Evolutionary conservation across 2,888 invertebrate species (phyloP), one percentile per base, ranked within the genome.

Genomic region (Epinotia ramella): DNA sequence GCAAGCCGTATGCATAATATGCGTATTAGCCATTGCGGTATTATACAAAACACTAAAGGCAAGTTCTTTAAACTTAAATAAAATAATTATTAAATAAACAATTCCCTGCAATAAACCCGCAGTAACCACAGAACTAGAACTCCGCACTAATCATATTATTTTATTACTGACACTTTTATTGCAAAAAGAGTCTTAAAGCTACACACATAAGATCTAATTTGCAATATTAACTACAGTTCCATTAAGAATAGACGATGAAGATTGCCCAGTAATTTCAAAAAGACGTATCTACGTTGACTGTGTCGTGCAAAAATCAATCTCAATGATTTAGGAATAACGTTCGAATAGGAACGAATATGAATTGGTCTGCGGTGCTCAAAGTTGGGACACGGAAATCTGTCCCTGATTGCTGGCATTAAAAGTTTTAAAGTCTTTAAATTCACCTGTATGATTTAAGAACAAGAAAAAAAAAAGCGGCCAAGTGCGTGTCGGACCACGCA

Each of bases 341-440:
- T 18, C 7, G 20, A 28, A n/a, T 12, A 60, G 5, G 11, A 60
- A 46, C 2, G 20, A 28, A 12, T 5, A 11, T 11, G 4, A 44
- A n/a, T 7, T 33, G 16, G 11, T n/a, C 24, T 33, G 68, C 40
- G 16, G 44, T 59, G 44, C 57, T n/a, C 59, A 60, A 68, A 68
- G 57, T 20, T 40, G 57, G 12, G 59, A 46, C 59, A 20, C 20
- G 24, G 24, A 46, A 69, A 69, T 46, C 69, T 68, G 69, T 20
- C 69, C n/a, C 59, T 69, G 69, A 69, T 69, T 69, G 69, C 69
- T 5, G 68, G 59, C 28, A 69, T 69, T 69, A 69, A 69, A 69
- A 69, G 44, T 60, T 69, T 60, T 16, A 60, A n/a, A 59, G 59
- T 46, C 33, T 62, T 40, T 20, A 20, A 33, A 18, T 40, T n/a